These are phyloP conservation scores for Magallana gigas DNA, from an alignment of 1,140 invertebrate species.

Conservation along the genomic window DNA sequence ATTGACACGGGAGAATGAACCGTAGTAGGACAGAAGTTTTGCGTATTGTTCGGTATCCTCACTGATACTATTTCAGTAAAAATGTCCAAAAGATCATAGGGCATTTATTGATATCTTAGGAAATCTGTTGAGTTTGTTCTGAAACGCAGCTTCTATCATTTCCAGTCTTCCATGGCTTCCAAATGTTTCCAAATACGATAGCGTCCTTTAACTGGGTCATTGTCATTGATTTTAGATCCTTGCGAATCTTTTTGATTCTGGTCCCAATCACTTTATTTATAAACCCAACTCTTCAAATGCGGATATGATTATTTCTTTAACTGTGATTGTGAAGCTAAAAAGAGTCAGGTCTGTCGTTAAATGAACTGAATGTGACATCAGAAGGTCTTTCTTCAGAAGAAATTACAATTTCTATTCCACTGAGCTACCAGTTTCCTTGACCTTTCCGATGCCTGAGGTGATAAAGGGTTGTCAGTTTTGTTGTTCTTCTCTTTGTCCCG, in stretches of 20 bases:
- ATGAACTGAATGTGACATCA: constrained; percentile 30
- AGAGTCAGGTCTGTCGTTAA: not conserved
- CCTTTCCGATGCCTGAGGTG: not conserved
- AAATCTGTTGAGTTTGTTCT: too few species aligned
- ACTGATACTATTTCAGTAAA: constrained; percentile 41
- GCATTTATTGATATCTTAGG: too few species aligned
- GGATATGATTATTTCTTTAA: not conserved
- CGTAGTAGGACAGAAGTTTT: constrained; percentile 25
- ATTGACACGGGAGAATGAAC: constrained; percentile 5
- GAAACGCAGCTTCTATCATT: too few species aligned
- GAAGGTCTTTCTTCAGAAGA: constrained; percentile 48
- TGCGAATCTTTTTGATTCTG: constrained; percentile 50
- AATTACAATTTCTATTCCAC: constrained; percentile 7
- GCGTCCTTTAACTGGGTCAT: constrained; percentile 16
- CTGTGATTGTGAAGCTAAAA: too few species aligned
- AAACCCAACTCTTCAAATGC: constrained; percentile 47
- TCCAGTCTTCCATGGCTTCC: too few species aligned
- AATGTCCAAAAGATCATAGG: not conserved
- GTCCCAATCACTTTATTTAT: constrained; percentile 50
- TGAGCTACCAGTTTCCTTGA: not conserved
- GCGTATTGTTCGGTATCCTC: constrained; percentile 3
- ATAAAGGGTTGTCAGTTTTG: too few species aligned
- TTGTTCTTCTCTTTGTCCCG: too few species aligned
- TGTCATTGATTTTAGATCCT: constrained; percentile 43
- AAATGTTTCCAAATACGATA: constrained; percentile 13